These are phyloP conservation scores for Decapterus maruadsi DNA, from an alignment of 2,797 vertebrate species.

Conservation along the genomic window DNA sequence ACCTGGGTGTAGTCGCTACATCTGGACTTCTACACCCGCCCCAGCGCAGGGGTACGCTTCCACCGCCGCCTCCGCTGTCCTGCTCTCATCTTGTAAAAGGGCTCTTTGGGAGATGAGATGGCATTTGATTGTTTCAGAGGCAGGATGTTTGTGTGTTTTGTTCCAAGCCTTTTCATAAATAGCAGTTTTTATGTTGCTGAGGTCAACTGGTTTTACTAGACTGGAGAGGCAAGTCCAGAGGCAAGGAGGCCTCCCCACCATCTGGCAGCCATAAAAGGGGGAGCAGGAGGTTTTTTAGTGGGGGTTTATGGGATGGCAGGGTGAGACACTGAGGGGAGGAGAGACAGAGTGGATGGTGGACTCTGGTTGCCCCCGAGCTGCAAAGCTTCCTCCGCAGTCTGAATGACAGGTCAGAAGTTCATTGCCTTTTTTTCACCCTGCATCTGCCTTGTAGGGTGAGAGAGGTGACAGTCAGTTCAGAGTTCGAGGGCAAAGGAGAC, in stretches of 20 bases:
- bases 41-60: constrained; percentile 41
- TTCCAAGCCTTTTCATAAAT: constrained; percentile 83
- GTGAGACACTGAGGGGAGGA: constrained; percentile 79
- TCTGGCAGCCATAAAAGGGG: constrained; percentile 88
- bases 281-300: constrained; percentile 82
- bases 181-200: constrained; percentile 83
- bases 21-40: constrained; percentile 66
- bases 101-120: constrained; percentile 81
- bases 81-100: constrained; percentile 77
- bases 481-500: constrained; percentile 71
- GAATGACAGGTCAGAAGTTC: constrained; percentile 89
- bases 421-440: constrained; percentile 81
- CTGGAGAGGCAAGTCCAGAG: constrained; percentile 87
- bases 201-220: constrained; percentile 88
- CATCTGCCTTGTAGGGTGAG: constrained; percentile 79
- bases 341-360: constrained; percentile 82
- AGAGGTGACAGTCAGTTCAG: constrained; percentile 69
- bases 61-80: constrained; percentile 38
- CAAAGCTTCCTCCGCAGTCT: constrained; percentile 82
- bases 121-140: constrained; percentile 75
- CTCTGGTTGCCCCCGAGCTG: constrained; percentile 85
- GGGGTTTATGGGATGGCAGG: constrained; percentile 82
- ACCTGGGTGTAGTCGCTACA: constrained; percentile 79
- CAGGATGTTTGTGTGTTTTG: constrained; percentile 85
- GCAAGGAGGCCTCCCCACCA: constrained; percentile 85